phyloP scores from a whole-genome alignment of 2,113 vertebrate genomes.

The Macquaria ambigua region DNA sequence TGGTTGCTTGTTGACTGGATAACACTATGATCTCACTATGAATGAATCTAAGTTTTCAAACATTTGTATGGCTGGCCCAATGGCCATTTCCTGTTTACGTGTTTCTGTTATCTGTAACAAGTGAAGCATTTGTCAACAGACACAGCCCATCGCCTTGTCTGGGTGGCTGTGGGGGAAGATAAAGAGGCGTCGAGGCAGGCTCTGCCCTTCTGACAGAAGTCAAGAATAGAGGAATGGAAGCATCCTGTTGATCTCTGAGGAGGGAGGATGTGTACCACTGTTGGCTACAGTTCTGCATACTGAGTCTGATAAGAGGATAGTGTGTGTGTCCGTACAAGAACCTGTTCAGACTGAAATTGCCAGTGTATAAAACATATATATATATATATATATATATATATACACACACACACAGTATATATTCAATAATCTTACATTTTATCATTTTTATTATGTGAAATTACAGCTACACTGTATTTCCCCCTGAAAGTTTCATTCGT shows the following conservation, averaged over 20 bases:
- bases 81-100: slow-evolving; percentile 67
- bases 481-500: slow-evolving; percentile 3
- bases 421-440: background rate
- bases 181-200: slow-evolving; percentile 54
- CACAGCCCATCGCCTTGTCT: slow-evolving; percentile 52
- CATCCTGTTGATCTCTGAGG: slow-evolving; percentile 66
- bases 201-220: slow-evolving; percentile 56
- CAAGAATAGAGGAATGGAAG: slow-evolving; percentile 59
- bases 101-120: slow-evolving; percentile 74
- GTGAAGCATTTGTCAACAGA: slow-evolving; percentile 72
- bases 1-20: background rate
- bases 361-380: background rate
- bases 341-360: slow-evolving; percentile 13
- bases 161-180: slow-evolving; percentile 70
- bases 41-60: slow-evolving; percentile 39
- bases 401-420: background rate
- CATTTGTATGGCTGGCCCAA: slow-evolving; percentile 18
- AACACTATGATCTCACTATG: slow-evolving; percentile 20
- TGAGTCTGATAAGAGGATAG: slow-evolving; percentile 57
- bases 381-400: too few relatives aligned
- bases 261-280: slow-evolving; percentile 54
- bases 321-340: background rate
- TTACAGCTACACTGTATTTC: background rate
- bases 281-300: slow-evolving; percentile 64
- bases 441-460: background rate